phyloP scores from a whole-genome alignment of 2,113 vertebrate genomes.

The Xyliphius kryptos region DNA sequence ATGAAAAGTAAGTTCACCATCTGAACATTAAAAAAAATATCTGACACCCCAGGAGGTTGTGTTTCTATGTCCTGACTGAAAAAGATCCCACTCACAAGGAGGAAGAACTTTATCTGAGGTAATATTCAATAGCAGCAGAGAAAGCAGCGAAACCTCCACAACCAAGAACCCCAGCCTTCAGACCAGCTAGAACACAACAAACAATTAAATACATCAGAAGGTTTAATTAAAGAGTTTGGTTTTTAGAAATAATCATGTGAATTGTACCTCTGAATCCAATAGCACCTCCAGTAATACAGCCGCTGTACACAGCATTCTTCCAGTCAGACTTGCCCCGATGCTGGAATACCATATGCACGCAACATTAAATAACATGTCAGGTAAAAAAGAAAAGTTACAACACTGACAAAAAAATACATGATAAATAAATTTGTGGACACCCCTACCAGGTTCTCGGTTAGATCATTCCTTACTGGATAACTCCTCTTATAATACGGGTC shows the following conservation, averaged over 20 bases:
- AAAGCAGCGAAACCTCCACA: constrained; percentile 96
- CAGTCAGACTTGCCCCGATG: constrained; percentile 91
- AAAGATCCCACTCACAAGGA: neutral
- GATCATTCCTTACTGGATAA: too few relatives aligned
- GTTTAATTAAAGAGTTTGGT: neutral
- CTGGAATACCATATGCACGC: constrained; percentile 51
- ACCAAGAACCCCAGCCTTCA: constrained; percentile 86
- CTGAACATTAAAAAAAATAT: constrained; percentile 12
- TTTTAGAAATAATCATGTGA: neutral
- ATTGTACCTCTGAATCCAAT: constrained; percentile 87
- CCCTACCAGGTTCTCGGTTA: too few relatives aligned
- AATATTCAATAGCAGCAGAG: constrained; percentile 92
- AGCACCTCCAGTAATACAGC: constrained; percentile 89
- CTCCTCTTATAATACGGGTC: too few relatives aligned
- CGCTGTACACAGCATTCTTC: constrained; percentile 93
- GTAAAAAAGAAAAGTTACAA: neutral
- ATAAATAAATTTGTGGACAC: too few relatives aligned
- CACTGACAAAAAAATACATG: too few relatives aligned
- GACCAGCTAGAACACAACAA: constrained; percentile 66
- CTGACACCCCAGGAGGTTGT: neutral
- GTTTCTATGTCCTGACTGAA: neutral
- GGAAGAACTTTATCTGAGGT: constrained; percentile 69
- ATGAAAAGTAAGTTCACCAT: neutral
- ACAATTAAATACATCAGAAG: neutral
- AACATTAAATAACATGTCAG: too few relatives aligned